Percentiles rank a stretch among this genome's conserved stretches.
phyloP scores from a whole-genome alignment of 2,888 invertebrate species.

The Lasiommata megera region DNA sequence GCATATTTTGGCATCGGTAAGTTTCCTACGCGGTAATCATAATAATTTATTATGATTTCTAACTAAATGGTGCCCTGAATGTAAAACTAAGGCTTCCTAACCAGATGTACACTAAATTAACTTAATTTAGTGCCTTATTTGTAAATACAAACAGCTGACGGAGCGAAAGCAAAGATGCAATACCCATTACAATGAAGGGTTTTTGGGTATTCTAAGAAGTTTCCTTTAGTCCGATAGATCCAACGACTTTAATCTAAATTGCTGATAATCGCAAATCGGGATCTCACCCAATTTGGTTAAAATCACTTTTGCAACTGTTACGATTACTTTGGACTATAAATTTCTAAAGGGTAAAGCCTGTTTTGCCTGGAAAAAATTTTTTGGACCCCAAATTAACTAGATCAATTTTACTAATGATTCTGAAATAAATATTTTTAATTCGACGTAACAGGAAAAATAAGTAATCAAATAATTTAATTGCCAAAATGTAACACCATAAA shows the following conservation, averaged over 20 bases:
- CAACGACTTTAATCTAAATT: background rate
- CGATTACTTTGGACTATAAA: too few relatives aligned
- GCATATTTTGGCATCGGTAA: too few relatives aligned
- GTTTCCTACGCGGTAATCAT: too few relatives aligned
- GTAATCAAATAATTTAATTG: slow-evolving; percentile 5
- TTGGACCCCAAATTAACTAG: too few relatives aligned
- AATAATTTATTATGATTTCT: too few relatives aligned
- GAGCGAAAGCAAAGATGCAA: background rate
- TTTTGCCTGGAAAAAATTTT: too few relatives aligned
- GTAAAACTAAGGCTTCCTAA: background rate
- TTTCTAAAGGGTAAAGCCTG: too few relatives aligned
- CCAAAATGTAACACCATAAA: background rate
- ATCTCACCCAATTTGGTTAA: too few relatives aligned
- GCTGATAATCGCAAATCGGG: background rate
- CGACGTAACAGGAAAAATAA: slow-evolving; percentile 2
- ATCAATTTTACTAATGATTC: too few relatives aligned
- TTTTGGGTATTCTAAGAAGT: too few relatives aligned
- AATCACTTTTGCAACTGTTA: too few relatives aligned
- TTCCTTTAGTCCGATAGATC: background rate
- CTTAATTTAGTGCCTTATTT: background rate
- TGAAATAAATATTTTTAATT: too few relatives aligned
- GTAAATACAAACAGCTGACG: background rate
- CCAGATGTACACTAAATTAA: background rate
- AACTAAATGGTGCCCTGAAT: background rate
- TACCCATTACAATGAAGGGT: background rate